A percentile compares a stretch with the other conserved stretches of the same genome.
Evolutionary conservation across 2,113 vertebrate species (phyloP).

Genomic region (Lepus americanus): DNA sequence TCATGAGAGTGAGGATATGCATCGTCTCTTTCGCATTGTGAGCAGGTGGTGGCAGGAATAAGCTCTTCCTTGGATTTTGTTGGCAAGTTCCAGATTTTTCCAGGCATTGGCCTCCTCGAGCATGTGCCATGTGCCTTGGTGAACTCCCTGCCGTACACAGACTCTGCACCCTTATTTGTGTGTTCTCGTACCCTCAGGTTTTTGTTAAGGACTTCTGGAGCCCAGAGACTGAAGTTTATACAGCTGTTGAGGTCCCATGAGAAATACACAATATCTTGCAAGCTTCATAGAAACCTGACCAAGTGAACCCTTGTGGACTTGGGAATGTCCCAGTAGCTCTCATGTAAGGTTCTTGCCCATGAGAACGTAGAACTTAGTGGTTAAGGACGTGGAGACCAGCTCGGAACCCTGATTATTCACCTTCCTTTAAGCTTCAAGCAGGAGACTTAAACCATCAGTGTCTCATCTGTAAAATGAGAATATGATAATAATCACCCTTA

Average conservation of each 20-base stretch:
- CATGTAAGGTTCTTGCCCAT: not conserved
- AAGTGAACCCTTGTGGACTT: not conserved
- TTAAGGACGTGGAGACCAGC: not conserved
- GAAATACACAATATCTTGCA: not conserved
- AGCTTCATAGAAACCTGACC: not conserved
- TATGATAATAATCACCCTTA: not conserved
- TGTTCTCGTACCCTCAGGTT: not conserved
- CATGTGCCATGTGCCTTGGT: rapidly evolving
- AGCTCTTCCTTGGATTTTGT: not conserved
- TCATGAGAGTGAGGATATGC: not conserved
- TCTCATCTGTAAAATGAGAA: not conserved
- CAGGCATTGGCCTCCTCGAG: not conserved
- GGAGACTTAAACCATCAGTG: not conserved
- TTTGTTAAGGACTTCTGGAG: conserved; percentile 40
- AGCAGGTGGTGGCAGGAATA: not conserved
- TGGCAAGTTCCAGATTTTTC: not conserved
- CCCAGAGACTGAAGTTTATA: not conserved
- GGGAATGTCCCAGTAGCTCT: not conserved
- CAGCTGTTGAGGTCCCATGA: not conserved
- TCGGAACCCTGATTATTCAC: not conserved
- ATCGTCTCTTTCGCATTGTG: not conserved
- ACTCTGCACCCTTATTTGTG: not conserved
- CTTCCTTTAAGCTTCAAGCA: not conserved
- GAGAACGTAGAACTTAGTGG: not conserved
- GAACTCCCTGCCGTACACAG: not conserved